Evolutionary conservation across 2,797 vertebrate species (phyloP).

Genomic region (Australoheros facetus): DNA sequence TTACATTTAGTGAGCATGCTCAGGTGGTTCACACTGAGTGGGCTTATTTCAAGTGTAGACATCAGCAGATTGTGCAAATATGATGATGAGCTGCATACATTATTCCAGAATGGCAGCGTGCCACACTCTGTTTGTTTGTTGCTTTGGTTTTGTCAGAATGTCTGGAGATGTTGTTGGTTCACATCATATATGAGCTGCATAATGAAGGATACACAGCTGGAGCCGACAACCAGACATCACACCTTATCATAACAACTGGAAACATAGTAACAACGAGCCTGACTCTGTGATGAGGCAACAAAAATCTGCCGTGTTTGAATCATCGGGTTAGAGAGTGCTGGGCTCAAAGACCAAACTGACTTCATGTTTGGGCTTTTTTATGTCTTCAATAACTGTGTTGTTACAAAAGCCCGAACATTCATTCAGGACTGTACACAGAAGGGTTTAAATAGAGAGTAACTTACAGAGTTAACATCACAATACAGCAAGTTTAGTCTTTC

Average conservation of each 20-base stretch:
- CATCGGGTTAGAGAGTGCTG: neutral
- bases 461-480: neutral
- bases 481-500: neutral
- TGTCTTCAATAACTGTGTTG: rapidly evolving
- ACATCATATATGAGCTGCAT: neutral
- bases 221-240: neutral
- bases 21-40: neutral
- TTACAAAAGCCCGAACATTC: neutral
- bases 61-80: neutral
- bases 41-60: neutral
- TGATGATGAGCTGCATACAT: neutral
- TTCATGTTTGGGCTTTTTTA: neutral
- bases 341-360: neutral
- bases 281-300: neutral
- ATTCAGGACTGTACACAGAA: neutral
- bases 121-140: neutral
- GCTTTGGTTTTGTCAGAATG: neutral
- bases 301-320: neutral
- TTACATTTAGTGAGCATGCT: neutral
- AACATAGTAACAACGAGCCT: neutral
- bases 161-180: neutral
- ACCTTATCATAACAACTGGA: neutral
- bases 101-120: neutral
- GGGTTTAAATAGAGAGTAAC: neutral
- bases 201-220: neutral